These are phyloP conservation scores for Drosophila bipectinata DNA, from an alignment of 1,140 invertebrate genomes.

Conservation along the genomic window DNA sequence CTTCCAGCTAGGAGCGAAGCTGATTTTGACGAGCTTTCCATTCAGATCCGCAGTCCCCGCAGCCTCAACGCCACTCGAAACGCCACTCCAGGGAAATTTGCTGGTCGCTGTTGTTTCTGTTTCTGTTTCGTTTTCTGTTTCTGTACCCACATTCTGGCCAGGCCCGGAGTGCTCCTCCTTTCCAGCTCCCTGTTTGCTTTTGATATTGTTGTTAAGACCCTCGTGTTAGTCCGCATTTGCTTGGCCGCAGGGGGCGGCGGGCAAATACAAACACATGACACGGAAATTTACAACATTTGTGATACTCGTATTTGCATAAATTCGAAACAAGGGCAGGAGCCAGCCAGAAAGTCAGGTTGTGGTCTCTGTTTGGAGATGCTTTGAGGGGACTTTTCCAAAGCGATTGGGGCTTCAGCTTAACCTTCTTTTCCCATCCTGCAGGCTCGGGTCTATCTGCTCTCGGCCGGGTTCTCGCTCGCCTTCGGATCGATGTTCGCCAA, in stretches of 20 bases:
- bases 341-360: not conserved
- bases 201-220: conserved; percentile 21
- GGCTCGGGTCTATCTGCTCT: conserved; percentile 94
- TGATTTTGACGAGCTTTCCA: conserved; percentile 31
- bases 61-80: conserved; percentile 25
- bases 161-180: conserved; percentile 6
- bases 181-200: conserved; percentile 28
- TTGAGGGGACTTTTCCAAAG: no score
- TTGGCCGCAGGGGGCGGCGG: conserved; percentile 1
- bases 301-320: conserved; percentile 78
- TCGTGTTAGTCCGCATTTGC: conserved; percentile 17
- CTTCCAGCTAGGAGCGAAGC: conserved; percentile 33
- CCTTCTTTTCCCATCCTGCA: conserved; percentile 74
- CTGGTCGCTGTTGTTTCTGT: conserved; percentile 39
- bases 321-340: conserved; percentile 28
- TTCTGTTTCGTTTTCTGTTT: conserved; percentile 4
- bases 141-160: not conserved
- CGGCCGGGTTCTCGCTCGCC: conserved; percentile 93
- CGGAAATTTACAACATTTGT: conserved; percentile 71
- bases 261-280: conserved; percentile 64
- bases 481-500: conserved; percentile 96
- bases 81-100: conserved; percentile 76
- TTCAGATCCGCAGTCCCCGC: conserved; percentile 5
- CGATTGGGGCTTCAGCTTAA: no score
- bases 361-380: no score